These are phyloP conservation scores for Axis porcinus DNA, from an alignment of 2,113 vertebrate species.

Conservation along the genomic window DNA sequence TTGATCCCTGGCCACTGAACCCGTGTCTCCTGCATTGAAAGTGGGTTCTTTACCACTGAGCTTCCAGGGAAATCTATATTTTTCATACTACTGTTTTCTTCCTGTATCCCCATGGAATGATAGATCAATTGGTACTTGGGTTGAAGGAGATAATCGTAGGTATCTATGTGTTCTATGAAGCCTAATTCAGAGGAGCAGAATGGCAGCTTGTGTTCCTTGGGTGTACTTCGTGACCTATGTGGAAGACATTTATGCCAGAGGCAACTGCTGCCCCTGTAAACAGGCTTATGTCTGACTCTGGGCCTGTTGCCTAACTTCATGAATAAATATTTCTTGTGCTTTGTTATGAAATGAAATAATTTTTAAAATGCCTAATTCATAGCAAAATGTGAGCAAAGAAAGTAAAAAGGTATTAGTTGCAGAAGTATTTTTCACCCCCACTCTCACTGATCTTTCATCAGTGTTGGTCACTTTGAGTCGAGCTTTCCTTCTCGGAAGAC, in stretches of 20 bases:
- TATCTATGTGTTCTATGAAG: not conserved
- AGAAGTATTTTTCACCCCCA: not conserved
- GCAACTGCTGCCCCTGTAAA: not conserved
- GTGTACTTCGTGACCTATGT: not conserved
- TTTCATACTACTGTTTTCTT: not conserved
- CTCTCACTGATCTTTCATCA: not conserved
- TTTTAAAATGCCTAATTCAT: not conserved
- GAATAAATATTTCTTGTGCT: not conserved
- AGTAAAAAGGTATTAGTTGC: not conserved
- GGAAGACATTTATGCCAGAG: not conserved
- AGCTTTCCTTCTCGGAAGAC: not conserved
- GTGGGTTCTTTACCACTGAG: not conserved
- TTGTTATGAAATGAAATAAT: conserved; percentile 8
- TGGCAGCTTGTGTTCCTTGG: not conserved
- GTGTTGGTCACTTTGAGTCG: not conserved
- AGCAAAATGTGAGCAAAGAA: not conserved
- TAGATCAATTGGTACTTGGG: not conserved
- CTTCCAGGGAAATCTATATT: not conserved
- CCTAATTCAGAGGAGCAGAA: not conserved
- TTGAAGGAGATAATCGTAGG: not conserved
- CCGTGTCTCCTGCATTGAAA: not conserved
- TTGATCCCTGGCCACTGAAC: not conserved
- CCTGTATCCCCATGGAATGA: not conserved
- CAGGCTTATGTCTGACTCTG: not conserved
- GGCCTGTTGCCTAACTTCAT: not conserved